A percentile compares a stretch with the other conserved stretches of the same genome.
These are phyloP conservation scores for Triops longicaudatus DNA, from an alignment of 1,140 invertebrate species.

Conservation along the genomic window DNA sequence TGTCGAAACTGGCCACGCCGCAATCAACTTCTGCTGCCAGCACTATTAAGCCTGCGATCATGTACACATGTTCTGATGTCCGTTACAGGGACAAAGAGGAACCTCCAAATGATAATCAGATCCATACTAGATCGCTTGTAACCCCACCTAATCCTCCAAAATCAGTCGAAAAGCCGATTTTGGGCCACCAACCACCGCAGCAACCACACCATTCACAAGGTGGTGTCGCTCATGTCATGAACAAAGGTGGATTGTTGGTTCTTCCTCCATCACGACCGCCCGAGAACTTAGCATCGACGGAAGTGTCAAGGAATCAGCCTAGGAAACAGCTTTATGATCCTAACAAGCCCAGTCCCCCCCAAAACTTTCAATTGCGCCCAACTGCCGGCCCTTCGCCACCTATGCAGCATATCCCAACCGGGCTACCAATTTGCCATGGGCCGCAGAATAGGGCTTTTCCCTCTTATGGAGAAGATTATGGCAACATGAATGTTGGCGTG, in stretches of 20 bases:
- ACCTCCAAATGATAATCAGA: not conserved
- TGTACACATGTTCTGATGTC: conserved; percentile 17
- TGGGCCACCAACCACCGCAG: not conserved
- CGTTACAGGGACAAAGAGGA: conserved; percentile 23
- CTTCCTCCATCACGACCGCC: not conserved
- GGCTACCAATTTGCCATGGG: not conserved
- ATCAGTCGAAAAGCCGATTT: not conserved
- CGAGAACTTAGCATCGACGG: not conserved
- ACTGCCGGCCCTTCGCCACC: not conserved
- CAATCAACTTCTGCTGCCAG: not conserved
- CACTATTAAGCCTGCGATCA: not conserved
- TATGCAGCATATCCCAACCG: not conserved
- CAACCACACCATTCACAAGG: not conserved
- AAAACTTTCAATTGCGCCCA: not conserved
- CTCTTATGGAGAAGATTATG: not conserved
- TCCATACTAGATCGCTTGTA: not conserved
- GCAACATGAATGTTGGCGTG: not conserved
- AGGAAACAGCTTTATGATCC: not conserved
- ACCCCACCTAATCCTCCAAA: not conserved
- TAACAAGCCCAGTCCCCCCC: not conserved
- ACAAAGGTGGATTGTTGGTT: not conserved
- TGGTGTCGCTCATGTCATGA: not conserved
- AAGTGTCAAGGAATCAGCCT: not conserved
- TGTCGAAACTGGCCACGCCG: not conserved
- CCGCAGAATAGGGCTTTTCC: not conserved